These are phyloP conservation scores for Chironex yamaguchii DNA, from an alignment of 30 jellyfish, hydroid and myxozoan genomes.

Conservation along the genomic window DNA sequence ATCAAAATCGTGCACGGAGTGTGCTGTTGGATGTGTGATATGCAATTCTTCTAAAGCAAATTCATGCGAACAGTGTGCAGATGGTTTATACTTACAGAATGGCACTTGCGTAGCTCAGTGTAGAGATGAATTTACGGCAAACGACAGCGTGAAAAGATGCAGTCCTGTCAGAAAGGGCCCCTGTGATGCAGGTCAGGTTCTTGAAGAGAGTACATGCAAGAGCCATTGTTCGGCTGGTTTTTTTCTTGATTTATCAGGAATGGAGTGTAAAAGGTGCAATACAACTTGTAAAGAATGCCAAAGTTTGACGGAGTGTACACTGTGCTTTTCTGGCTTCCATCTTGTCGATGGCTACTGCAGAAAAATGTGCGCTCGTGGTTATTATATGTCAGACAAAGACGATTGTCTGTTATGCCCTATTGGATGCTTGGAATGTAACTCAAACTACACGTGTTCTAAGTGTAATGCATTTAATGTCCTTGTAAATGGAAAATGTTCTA, in stretches of 20 bases:
- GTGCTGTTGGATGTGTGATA: slow-evolving; percentile 10
- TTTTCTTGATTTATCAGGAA: background rate
- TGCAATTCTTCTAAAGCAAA: slow-evolving; percentile 26
- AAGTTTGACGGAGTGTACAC: background rate
- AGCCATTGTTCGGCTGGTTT: slow-evolving; percentile 37
- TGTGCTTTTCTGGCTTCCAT: background rate
- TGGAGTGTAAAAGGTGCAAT: slow-evolving; percentile 11
- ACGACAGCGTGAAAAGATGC: background rate
- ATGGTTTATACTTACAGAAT: slow-evolving; percentile 4
- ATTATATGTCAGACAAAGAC: background rate
- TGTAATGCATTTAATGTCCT: background rate
- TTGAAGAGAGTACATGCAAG: background rate
- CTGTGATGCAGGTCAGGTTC: background rate
- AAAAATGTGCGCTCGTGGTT: background rate
- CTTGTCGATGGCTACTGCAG: background rate
- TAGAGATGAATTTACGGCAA: slow-evolving; percentile 8
- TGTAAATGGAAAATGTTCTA: background rate
- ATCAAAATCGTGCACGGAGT: slow-evolving; percentile 8
- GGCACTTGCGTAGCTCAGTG: slow-evolving; percentile 40
- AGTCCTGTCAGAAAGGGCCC: background rate
- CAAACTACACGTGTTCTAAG: background rate
- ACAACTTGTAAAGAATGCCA: slow-evolving; percentile 2
- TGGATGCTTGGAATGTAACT: background rate
- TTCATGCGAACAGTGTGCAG: slow-evolving; percentile 20
- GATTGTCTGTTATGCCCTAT: background rate